Base-by-base conservation (phyloP, 1,140 invertebrate species). In the Ips typographus region DNA sequence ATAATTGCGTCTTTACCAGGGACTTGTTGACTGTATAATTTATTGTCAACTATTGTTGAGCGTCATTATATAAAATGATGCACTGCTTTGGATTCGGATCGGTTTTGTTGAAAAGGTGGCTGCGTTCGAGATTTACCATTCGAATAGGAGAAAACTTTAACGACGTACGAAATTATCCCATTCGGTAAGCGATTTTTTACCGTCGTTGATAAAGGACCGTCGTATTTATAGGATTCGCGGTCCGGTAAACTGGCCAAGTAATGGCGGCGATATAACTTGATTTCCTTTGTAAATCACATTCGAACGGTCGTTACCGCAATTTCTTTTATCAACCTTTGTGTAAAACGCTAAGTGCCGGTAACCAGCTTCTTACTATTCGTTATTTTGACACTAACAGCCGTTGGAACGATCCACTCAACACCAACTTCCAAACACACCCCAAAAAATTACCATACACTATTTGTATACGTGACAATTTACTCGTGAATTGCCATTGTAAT, bases 1-100 rank as follows among this genome's bases (percentile, higher is more conserved):
- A 66, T 66, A 66, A 66, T 66, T 66, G 47, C 53, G 58, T 58
- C 41, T 55, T 65, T 65, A 41, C 63, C 52, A 4, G 39, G 22
- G 53, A 56, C 63, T 51, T 58, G 64, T 66, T 66, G 64, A 66
- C 64, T 66, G 39, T 66, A 66, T 66, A 66, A 66, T 66, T 66
- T 66, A 66, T 66, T 66, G 64, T 66, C 64, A 66, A 66, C 64
- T 47, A 66, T 66, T 66, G 64, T 66, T 66, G 53, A 44, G 53
- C 64, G 47, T 66, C 64, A 66, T 66, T 66, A 66, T 56, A 57
- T 43, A 66, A 66, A 56, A 57, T 66, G 64, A 66, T 66, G 64
- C 47, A 64, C 62, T 40, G 62, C 53, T 57, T 57, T 39, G 40
- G 40, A 64, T 64, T 55, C 60, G 42, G 51, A 64, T 64, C 49